A percentile compares a stretch with the other conserved stretches of the same genome.
phyloP scores from a whole-genome alignment of 2,888 invertebrate genomes.

The Atethmia centrago region DNA sequence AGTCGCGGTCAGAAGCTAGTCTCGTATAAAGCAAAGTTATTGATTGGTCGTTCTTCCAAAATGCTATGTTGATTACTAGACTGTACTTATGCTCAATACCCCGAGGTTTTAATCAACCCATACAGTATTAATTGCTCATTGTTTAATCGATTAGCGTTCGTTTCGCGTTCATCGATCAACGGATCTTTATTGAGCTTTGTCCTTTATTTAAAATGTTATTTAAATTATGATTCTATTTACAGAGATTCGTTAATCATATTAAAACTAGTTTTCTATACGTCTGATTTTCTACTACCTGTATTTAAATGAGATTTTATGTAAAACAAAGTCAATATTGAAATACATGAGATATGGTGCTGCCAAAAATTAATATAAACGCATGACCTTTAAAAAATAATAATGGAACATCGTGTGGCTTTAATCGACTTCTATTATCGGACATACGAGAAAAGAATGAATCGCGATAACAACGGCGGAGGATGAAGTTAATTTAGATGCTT shows the following conservation, averaged over 20 bases:
- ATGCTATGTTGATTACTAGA: constrained; percentile 2
- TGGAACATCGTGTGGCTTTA: constrained; percentile 4
- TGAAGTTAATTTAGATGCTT: too few relatives aligned
- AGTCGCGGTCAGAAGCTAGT: too few relatives aligned
- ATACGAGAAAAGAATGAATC: constrained; percentile 1
- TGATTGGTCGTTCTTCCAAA: neutral
- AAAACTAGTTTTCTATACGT: constrained; percentile 35
- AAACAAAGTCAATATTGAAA: constrained; percentile 20
- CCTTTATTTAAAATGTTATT: constrained; percentile 28
- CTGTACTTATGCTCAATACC: neutral
- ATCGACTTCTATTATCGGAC: constrained; percentile 8
- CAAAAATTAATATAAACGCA: constrained; percentile 23
- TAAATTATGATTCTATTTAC: constrained; percentile 59
- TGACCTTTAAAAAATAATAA: constrained; percentile 23
- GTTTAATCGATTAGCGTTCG: constrained; percentile 19
- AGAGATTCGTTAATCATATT: constrained; percentile 64
- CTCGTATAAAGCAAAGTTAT: constrained; percentile 9
- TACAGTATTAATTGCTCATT: constrained; percentile 32
- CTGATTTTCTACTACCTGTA: constrained; percentile 47
- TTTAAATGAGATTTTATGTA: constrained; percentile 60
- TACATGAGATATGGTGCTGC: constrained; percentile 50
- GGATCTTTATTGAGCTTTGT: constrained; percentile 14
- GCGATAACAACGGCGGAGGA: constrained; percentile 5
- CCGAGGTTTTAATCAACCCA: constrained; percentile 11
- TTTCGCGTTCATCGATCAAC: constrained; percentile 13